Base-by-base conservation (phyloP, 2,888 invertebrate species). In the Cecidostiba fungosa region DNA sequence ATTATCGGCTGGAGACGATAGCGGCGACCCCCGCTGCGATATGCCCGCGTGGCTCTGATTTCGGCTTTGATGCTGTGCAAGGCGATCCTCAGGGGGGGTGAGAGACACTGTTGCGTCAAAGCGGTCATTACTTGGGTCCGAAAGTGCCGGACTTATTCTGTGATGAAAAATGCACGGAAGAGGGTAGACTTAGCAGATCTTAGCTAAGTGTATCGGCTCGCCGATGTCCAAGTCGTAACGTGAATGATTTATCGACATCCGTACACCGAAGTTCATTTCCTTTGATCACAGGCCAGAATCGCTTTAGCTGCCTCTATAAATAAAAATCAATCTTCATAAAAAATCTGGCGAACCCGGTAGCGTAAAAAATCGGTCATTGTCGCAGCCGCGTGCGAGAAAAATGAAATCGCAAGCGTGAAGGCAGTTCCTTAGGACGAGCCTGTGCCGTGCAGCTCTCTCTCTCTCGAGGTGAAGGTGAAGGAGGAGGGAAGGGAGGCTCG, bases 331-430 rank as follows among this genome's bases (percentile, higher is more conserved):
- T 14, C 62, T 14, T 14, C 12, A 26, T 62, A 10, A 66, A 66
- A 66, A 66, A 50, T 6, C 73, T n/a, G 8, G 12, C 14, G 1
- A 36, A 62, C 12, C 62, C 12, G 23, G 29, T 47, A 59, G 69
- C 66, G 54, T 69, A 81, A 82, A 78, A 85, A 77, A 81, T 82
- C 59, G 73, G 50, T 66, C 66, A 77, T 74, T 26, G 47, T 66
- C 85, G 70, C 87, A 85, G 88, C 77, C 88, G 87, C 82, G 39
- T 23, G 81, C 86, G 88, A 88, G 88, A 85, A 88, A 89, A 91
- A 91, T 90, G 91, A 92, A 92, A 92, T 91, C 90, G 91, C 90
- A 91, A 91, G 91, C 91, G 91, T 88, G 90, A 91, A 91, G 90
- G 91, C 90, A 90, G 91, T 90, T 91, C 89, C 91, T 91, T 90